Percentiles rank a stretch among this genome's conserved stretches.
Conservation (phyloP, 1,140 invertebrate species). For the Cydia splendana region DNA sequence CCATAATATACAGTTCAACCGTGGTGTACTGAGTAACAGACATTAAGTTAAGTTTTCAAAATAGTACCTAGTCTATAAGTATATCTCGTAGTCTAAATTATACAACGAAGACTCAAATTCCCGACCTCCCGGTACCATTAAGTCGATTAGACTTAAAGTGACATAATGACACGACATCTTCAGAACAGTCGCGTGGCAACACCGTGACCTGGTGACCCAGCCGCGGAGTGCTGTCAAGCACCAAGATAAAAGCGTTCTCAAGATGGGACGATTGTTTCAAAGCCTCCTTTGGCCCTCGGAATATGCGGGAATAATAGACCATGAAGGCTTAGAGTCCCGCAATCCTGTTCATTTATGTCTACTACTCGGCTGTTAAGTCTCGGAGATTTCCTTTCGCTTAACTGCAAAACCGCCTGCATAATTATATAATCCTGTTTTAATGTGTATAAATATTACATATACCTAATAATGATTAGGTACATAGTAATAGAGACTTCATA, state of each 20-base stretch:
- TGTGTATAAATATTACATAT: too few relatives aligned
- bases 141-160: conserved; percentile 15
- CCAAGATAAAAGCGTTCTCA: conserved; percentile 10
- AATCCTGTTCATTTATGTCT: too few relatives aligned
- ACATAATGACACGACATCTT: conserved; percentile 12
- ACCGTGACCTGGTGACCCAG: conserved; percentile 26
- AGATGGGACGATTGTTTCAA: conserved; percentile 20
- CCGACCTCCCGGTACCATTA: background rate
- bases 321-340: background rate
- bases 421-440: too few relatives aligned
- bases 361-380: too few relatives aligned
- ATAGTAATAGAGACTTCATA: too few relatives aligned
- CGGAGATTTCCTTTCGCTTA: too few relatives aligned
- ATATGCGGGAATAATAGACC: background rate
- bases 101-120: background rate
- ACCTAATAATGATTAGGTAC: too few relatives aligned
- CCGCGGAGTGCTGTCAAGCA: conserved; percentile 11
- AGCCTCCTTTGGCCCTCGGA: background rate
- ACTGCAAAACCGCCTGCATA: too few relatives aligned
- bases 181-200: conserved; percentile 19
- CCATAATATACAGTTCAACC: background rate
- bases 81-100: background rate
- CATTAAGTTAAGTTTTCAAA: background rate
- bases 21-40: background rate
- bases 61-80: background rate